Percentiles rank a stretch among this genome's conserved stretches.
Conservation (phyloP, 2,113 vertebrate genomes). For the Rhea pennata region DNA sequence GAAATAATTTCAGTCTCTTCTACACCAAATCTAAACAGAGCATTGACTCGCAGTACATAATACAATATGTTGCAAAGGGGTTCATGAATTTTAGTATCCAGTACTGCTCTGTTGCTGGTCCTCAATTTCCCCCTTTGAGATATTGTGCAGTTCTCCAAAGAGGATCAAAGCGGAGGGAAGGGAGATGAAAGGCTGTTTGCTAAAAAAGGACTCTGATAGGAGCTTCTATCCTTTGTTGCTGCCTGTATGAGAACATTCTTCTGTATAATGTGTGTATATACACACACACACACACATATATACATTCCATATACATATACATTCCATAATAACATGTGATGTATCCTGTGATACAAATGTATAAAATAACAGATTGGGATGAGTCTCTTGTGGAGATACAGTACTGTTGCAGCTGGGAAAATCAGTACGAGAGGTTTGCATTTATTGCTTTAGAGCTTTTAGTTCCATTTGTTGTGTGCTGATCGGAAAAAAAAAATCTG, state of each 20-base stretch:
- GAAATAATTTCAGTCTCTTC: not conserved
- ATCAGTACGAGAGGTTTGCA: not conserved
- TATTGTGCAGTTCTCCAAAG: not conserved
- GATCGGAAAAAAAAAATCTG: not conserved
- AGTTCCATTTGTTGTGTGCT: not conserved
- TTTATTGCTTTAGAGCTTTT: not conserved
- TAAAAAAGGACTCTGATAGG: not conserved
- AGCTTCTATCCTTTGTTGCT: not conserved
- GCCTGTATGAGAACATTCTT: not conserved
- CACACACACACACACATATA: no score
- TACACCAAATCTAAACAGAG: not conserved
- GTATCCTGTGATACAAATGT: accelerated
- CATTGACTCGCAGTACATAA: not conserved
- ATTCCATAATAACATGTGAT: accelerated
- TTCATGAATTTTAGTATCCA: not conserved
- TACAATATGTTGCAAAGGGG: not conserved
- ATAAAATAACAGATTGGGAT: not conserved
- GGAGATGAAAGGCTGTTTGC: not conserved
- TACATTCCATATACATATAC: not conserved
- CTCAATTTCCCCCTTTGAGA: not conserved
- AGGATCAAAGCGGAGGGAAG: not conserved
- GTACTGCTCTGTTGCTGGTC: not conserved
- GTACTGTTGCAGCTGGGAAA: not conserved
- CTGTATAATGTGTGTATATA: not conserved
- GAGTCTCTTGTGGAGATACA: not conserved